Evolutionary conservation across 2,797 vertebrate genomes (phyloP).

Genomic region (Cercopithecus hamlyni): DNA sequence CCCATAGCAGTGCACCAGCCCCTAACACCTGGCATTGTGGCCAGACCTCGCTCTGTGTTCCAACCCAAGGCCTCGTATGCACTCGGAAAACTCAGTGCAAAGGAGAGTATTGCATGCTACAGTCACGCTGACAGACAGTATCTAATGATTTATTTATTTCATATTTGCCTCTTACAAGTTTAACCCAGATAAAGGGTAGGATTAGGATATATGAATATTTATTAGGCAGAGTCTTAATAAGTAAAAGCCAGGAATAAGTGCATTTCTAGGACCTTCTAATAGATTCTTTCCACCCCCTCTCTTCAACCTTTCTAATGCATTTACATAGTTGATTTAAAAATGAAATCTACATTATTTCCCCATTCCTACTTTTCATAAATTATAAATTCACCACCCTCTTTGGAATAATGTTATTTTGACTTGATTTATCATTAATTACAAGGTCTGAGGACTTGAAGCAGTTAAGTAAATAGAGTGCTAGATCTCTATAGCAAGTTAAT

Average conservation of each 20-base stretch:
- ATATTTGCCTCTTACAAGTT: conserved; percentile 71
- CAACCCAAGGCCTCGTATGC: neutral
- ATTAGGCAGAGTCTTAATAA: conserved; percentile 67
- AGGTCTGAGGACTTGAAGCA: conserved; percentile 55
- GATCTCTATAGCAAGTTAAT: neutral
- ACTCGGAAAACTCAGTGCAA: neutral
- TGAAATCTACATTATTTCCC: conserved; percentile 56
- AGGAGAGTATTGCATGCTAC: neutral
- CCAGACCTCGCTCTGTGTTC: neutral
- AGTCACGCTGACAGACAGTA: neutral
- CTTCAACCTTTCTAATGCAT: conserved; percentile 66
- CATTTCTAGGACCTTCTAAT: conserved; percentile 72
- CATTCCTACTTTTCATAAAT: conserved; percentile 66
- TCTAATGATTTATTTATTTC: conserved; percentile 69
- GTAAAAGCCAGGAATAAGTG: conserved; percentile 70
- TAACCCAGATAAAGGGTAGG: conserved; percentile 64
- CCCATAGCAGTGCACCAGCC: neutral
- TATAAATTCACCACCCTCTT: conserved; percentile 57
- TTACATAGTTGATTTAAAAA: conserved; percentile 80
- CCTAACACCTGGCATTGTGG: neutral
- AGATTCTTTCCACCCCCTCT: conserved; percentile 58
- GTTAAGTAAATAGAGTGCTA: conserved; percentile 50
- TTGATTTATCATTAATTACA: conserved; percentile 69
- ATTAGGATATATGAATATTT: conserved; percentile 82
- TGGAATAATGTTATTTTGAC: conserved; percentile 65